These are phyloP conservation scores for Romanogobio albipinnatus DNA, from an alignment of 2,113 vertebrate genomes.

Conservation along the genomic window DNA sequence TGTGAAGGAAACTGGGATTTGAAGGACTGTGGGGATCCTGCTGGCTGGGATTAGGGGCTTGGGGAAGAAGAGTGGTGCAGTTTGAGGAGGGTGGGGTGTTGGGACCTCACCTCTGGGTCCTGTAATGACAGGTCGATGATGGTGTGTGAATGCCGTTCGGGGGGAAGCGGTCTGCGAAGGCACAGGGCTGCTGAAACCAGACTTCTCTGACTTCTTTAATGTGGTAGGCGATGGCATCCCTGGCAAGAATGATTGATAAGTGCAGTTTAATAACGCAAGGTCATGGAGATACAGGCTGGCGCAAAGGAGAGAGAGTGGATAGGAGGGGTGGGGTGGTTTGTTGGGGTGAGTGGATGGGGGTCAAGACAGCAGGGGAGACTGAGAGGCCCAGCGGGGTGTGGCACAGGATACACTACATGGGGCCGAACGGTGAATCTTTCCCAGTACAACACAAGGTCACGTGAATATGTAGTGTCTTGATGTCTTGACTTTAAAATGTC, in stretches of 20 bases:
- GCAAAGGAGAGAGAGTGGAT: slow-evolving; percentile 77
- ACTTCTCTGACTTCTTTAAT: slow-evolving; percentile 99
- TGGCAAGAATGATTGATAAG: slow-evolving; percentile 91
- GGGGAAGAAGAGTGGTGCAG: slow-evolving; percentile 51
- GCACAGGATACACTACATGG: slow-evolving; percentile 35
- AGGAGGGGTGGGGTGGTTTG: slow-evolving; percentile 40
- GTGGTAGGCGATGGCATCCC: slow-evolving; percentile 92
- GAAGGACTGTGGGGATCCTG: slow-evolving; percentile 23
- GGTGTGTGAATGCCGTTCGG: slow-evolving; percentile 95
- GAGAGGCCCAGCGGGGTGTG: slow-evolving; percentile 38
- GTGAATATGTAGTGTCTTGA: background rate
- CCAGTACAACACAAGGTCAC: background rate
- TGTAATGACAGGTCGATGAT: slow-evolving; percentile 97
- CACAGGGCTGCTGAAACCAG: slow-evolving; percentile 92
- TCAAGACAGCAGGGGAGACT: slow-evolving; percentile 64
- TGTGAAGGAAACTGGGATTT: slow-evolving; percentile 26
- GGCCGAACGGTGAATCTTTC: background rate
- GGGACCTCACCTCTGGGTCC: slow-evolving; percentile 95
- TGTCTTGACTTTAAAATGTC: background rate
- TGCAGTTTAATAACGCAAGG: slow-evolving; percentile 86
- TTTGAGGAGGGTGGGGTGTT: slow-evolving; percentile 57
- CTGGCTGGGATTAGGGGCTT: slow-evolving; percentile 35
- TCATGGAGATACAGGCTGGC: slow-evolving; percentile 80
- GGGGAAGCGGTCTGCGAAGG: slow-evolving; percentile 91
- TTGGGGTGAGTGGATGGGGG: slow-evolving; percentile 58